Base-by-base conservation (phyloP, 1,140 invertebrate genomes). In the Leptinotarsa texana region DNA sequence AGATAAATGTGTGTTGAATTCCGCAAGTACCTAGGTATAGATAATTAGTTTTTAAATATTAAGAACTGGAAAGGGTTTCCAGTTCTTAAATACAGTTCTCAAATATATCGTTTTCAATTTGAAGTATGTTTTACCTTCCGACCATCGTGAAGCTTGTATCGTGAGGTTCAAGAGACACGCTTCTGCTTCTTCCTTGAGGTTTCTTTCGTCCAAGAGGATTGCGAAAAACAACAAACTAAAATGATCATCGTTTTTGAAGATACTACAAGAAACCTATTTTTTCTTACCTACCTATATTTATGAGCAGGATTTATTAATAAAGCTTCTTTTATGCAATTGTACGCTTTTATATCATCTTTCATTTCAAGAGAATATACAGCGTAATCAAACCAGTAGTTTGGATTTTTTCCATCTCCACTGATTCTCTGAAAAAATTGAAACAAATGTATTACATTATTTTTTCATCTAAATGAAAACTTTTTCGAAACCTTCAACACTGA, bases 281-380 rank as follows among this genome's bases (percentile, higher is more conserved):
- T 57, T 57, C n/a, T 17, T 65, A 65, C 63, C 48, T 76, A 80
- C 80, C 80, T 77, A 57, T 81, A 80, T 66, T 65, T 74, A 69
- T 83, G 81, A 17, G 71, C n/a, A 4, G 63, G 24, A 27, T 81
- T 75, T n/a, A 67, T 70, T 2, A 72, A 65, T 27, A 83, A 74
- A 4, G 77, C 75, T 76, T 81, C 79, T 70, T 78, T 80, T 24
- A 82, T 15, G 71, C 80, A 83, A 74, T 81, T 77, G 48, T 82
- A 78, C 3, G 82, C 80, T 61, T 79, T 77, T 66, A 79, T 77
- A 4, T 24, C 17, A 18, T 79, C 24, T 3, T 75, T 71, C 4
- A 77, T 63, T 78, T 80, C 77, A n/a, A 82, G 48, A n/a, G 80
- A 70, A 67, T 75, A 83, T 62, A 83, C 70, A 42, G 82, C 82